A percentile compares a stretch with the other conserved stretches of the same genome.
Conservation (phyloP, 2,888 invertebrate genomes). For the Melipona beecheii region DNA sequence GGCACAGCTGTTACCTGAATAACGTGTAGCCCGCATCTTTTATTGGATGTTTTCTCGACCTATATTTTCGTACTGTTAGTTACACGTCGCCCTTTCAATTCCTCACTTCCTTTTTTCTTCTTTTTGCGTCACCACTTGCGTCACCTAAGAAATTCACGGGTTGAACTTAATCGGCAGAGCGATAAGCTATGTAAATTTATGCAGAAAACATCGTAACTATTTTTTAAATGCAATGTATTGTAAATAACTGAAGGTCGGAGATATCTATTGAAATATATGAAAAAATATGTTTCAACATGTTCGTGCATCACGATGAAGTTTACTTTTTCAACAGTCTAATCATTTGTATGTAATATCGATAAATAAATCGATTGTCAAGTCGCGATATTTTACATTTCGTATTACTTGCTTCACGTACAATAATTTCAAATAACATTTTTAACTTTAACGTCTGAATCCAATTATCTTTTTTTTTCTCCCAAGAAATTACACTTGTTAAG, state of each 20-base stretch:
- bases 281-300: not conserved
- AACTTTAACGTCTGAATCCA: not conserved
- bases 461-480: too few relatives aligned
- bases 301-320: not conserved
- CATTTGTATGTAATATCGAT: not conserved
- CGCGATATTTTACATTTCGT: not conserved
- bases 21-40: slow-evolving; percentile 45
- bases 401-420: not conserved
- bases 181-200: slow-evolving; percentile 49
- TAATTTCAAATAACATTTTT: not conserved
- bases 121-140: slow-evolving; percentile 13
- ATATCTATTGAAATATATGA: not conserved
- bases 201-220: not conserved
- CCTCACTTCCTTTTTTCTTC: slow-evolving; percentile 8
- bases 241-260: not conserved
- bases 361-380: not conserved
- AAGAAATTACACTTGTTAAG: not conserved
- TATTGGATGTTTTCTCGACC: slow-evolving; percentile 31
- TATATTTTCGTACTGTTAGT: slow-evolving; percentile 46
- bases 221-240: not conserved
- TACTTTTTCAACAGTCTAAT: not conserved
- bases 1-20: slow-evolving; percentile 39
- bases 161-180: slow-evolving; percentile 18
- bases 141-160: slow-evolving; percentile 41
- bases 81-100: slow-evolving; percentile 36